Base-by-base conservation (phyloP, 2,113 vertebrate genomes). In the Lasiurus cinereus region DNA sequence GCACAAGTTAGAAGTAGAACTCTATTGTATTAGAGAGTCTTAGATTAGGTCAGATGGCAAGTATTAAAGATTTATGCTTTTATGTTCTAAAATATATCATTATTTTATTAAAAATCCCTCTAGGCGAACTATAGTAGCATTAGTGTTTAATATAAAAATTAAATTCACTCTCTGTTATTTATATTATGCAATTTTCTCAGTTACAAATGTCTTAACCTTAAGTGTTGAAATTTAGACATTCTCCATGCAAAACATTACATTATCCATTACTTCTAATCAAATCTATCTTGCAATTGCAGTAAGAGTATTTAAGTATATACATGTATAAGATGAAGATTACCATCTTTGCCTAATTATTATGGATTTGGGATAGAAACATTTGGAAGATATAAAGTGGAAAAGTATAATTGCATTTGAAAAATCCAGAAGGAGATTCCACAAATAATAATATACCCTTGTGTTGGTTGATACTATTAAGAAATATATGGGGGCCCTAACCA, bases 81-180 rank as follows among this genome's bases (percentile, higher is more conserved):
- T 59, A 31, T 77, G 16, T 88, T 82, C 13, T 62, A 19, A 83
- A 77, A 52, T 24, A n/a, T 31, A 43, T 24, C 21, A 56, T 56
- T 29, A 6, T 22, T 85, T 77, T 83, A 46, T 66, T 78, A 52
- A 92, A 77, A 39, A 64, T 6, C 3, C 9, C 29, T 77, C 29
- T 77, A 24, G 19, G 5, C 33, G 27, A 2, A 39, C 6, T 52
- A 1, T 0, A 36, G 21, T 50, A 74, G 7, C 11, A 33, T 77
- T 76, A 76, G 73, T 18, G 88, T 90, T 94, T 50, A 62, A n/a
- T 27, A 56, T 33, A 29, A 91, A 66, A 79, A 43, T 11, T 84
- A 31, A 64, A 70, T 87, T 5, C 6, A 21, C 7, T 74, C 15
- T n/a, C 69, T 16, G n/a, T 79, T 79, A 50, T 3, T 77, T 22